These are phyloP conservation scores for Drosophila paranaensis DNA, from an alignment of 2,888 invertebrate genomes.

Conservation along the genomic window DNA sequence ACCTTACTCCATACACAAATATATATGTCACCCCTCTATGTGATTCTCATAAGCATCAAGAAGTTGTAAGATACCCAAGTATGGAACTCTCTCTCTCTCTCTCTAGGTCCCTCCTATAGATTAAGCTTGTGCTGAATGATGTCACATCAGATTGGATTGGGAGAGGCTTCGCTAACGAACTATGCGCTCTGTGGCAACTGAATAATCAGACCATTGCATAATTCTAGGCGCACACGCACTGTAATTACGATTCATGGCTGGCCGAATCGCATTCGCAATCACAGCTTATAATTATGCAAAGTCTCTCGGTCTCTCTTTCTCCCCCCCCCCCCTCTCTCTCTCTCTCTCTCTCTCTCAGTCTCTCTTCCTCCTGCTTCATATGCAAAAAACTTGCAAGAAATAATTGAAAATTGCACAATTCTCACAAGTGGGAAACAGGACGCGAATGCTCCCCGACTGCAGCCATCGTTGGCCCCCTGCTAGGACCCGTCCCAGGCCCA, in stretches of 20 bases:
- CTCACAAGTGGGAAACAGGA: slow-evolving; percentile 80
- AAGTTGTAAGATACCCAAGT: no score
- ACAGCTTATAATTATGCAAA: slow-evolving; percentile 79
- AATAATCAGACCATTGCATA: slow-evolving; percentile 76
- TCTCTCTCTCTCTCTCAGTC: not conserved
- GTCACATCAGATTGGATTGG: not conserved
- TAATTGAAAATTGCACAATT: slow-evolving; percentile 84
- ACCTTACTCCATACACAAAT: not conserved
- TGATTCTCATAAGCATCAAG: not conserved
- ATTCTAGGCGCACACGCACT: slow-evolving; percentile 64
- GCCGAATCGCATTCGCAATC: slow-evolving; percentile 58
- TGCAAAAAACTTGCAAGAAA: slow-evolving; percentile 67
- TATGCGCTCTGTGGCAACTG: slow-evolving; percentile 30
- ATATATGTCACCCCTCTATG: not conserved
- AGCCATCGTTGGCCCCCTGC: not conserved
- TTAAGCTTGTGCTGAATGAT: not conserved
- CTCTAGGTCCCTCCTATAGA: not conserved
- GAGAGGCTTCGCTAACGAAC: slow-evolving; percentile 14
- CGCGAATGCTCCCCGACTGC: slow-evolving; percentile 10
- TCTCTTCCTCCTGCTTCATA: not conserved
- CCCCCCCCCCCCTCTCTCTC: not conserved
- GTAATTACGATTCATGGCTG: slow-evolving; percentile 73
- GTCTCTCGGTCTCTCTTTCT: slow-evolving; percentile 40
- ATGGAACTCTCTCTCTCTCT: no score
- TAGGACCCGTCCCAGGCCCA: not conserved